phyloP scores from a whole-genome alignment of 2,888 invertebrate species.

The Pasiphila rectangulata region DNA sequence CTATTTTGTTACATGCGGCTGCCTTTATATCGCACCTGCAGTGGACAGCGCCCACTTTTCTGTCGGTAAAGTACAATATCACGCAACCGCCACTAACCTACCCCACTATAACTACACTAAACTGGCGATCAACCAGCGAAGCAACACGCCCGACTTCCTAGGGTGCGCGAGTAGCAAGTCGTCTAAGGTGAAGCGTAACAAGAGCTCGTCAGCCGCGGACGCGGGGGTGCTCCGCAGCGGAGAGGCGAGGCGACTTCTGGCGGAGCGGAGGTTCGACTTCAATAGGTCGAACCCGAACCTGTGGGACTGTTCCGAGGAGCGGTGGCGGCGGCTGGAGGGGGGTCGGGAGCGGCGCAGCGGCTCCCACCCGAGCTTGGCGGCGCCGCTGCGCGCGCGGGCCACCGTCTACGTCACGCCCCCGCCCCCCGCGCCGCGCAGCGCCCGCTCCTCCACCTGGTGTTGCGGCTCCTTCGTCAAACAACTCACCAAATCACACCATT shows the following conservation, averaged over 20 bases:
- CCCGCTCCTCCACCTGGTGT: conserved; percentile 87
- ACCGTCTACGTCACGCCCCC: conserved; percentile 38
- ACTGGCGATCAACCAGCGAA: conserved; percentile 58
- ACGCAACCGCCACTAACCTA: conserved; percentile 81
- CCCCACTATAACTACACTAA: conserved; percentile 69
- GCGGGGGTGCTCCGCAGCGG: conserved; percentile 58
- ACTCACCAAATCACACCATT: conserved; percentile 87
- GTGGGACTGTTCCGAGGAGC: conserved; percentile 64
- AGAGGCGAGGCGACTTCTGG: conserved; percentile 61
- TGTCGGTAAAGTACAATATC: conserved; percentile 86
- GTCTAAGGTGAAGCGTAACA: conserved; percentile 72
- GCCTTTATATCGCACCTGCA: conserved; percentile 81
- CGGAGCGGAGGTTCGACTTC: conserved; percentile 66
- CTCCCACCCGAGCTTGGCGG: conserved; percentile 52
- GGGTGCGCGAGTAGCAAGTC: conserved; percentile 48
- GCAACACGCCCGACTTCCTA: conserved; percentile 61
- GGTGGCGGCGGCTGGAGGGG: conserved; percentile 44
- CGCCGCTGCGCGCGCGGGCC: conserved; percentile 82
- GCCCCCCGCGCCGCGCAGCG: conserved; percentile 60
- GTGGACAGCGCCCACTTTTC: conserved; percentile 84
- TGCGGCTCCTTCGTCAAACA: conserved; percentile 90
- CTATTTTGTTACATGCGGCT: conserved; percentile 82
- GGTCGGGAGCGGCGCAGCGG: conserved; percentile 64
- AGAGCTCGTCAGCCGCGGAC: conserved; percentile 76
- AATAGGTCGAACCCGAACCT: conserved; percentile 75